Evolutionary conservation across 2,113 vertebrate genomes (phyloP), one percentile per base, ranked within the genome.

Genomic region (Petaurus breviceps): DNA sequence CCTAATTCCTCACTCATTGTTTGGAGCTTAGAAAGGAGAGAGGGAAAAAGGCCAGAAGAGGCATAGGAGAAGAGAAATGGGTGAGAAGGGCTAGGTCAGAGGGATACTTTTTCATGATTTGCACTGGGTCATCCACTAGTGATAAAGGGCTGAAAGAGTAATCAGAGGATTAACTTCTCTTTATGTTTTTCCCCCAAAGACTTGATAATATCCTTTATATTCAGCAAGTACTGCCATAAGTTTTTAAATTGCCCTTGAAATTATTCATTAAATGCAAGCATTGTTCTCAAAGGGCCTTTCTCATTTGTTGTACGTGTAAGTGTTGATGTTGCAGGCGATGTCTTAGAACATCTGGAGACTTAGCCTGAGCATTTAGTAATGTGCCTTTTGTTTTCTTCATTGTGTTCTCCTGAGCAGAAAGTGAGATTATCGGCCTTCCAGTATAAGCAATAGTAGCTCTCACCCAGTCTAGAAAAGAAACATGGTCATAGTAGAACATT

Each of bases 341-440:
- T 94, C n/a, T 92, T 16, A 91, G 47, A 94, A 9, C 2, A 26
- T 25, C 51, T 90, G 51, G 90, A 50, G 9, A 11, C 90, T 92
- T 26, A 37, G 61, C 49, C 53, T 16, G 84, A n/a, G 93, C 1
- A 6, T 22, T 50, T 84, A 22, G 68, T 84, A 84, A 43, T 90
- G 3, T 77, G 51, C 57, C 22, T 95, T 95, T 95, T 84, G 68
- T 84, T 51, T 91, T 54, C 4, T 47, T 92, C 51, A 51, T 11
- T 95, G 51, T 93, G 91, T 95, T 95, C 55, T 96, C 28, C 93
- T 93, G 49, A 46, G 22, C 46, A 91, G 77, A 97, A 96, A n/a
- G 91, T 93, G 24, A 92, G 10, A 77, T 95, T 93, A 90, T 94
- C 43, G 94, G 92, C 92, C 91, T 84, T 89, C 57, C 19, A 54